Evolutionary conservation across 2,113 vertebrate species (phyloP).

Genomic region (Rhadina sibilatrix): DNA sequence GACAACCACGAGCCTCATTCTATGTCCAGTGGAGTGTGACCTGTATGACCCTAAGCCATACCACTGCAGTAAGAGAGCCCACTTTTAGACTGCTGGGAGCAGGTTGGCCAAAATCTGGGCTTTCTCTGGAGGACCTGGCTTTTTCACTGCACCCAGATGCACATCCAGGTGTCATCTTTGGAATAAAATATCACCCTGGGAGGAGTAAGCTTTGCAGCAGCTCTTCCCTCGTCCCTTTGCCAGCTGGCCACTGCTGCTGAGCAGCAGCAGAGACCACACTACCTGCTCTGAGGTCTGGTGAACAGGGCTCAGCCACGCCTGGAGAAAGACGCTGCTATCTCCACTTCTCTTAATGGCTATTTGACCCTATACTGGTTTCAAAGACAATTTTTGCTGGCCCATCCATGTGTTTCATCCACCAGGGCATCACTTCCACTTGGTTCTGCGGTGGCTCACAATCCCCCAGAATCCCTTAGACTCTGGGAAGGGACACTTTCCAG

Average conservation of each 20-base stretch:
- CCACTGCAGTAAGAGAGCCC: background rate
- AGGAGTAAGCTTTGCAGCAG: background rate
- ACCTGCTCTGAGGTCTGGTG: background rate
- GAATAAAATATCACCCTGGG: background rate
- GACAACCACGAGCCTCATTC: background rate
- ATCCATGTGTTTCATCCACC: background rate
- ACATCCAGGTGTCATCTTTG: background rate
- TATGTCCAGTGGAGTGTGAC: rapidly evolving
- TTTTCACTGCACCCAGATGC: background rate
- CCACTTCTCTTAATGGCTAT: background rate
- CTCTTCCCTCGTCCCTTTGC: background rate
- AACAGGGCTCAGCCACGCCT: background rate
- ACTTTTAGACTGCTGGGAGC: background rate
- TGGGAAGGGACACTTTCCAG: background rate
- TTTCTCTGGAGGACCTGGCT: background rate
- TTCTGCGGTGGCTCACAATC: background rate
- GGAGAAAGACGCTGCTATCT: background rate
- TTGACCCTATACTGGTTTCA: background rate
- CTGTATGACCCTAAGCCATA: background rate
- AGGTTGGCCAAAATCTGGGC: background rate
- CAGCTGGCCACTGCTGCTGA: background rate
- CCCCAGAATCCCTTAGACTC: background rate
- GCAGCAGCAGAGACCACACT: background rate
- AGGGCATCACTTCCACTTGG: background rate
- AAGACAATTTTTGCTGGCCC: background rate